Base-by-base conservation (phyloP, 2,113 vertebrate species). In the Labrus mixtus region DNA sequence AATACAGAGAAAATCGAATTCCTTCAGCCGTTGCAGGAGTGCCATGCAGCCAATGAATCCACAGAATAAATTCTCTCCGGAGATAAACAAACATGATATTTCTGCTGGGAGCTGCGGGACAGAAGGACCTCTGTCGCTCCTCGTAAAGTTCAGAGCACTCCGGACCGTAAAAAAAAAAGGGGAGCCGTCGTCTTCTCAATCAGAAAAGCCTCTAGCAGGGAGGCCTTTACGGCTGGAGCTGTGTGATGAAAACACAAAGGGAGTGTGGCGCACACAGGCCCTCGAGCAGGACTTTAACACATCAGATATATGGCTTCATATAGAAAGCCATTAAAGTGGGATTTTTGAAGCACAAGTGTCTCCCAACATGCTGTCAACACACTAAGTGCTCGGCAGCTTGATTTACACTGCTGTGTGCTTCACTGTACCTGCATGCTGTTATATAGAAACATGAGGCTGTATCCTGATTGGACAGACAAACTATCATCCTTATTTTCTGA, bases 61-160 rank as follows among this genome's bases (percentile, higher is more conserved):
- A 91, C 86, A 87, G 90, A 92, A 94, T 92, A 92, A 93, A 94
- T 94, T 90, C 87, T 87, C 93, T 85, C 90, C 68, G 46, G 90
- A 93, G 93, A 94, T 92, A 91, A 93, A 93, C 92, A 94, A 94
- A 93, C 91, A 89, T 89, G 89, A 90, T 93, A 94, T 93, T 93
- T 94, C 87, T 90, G 86, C 73, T 66, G 75, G 83, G 89, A 89
- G 78, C 81, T 50, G 59, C 64, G 22, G 86, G 82, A 79, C 68
- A 53, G 77, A 78, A 37, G 77, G 86, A 69, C 76, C 41, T 59
- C 71, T 81, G 85, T 82, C 77, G 68, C 69, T 92, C 90, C 90
- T 92, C 84, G 76, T 94, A 93, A 94, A 94, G 93, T 92, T 92
- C 84, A 92, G 71, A 57, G 81, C 39, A 82, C 88, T 88, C 70